Evolutionary conservation across 2,113 vertebrate species (phyloP), one percentile per base, ranked within the genome.

Genomic region (Proterorhinus semilunaris): DNA sequence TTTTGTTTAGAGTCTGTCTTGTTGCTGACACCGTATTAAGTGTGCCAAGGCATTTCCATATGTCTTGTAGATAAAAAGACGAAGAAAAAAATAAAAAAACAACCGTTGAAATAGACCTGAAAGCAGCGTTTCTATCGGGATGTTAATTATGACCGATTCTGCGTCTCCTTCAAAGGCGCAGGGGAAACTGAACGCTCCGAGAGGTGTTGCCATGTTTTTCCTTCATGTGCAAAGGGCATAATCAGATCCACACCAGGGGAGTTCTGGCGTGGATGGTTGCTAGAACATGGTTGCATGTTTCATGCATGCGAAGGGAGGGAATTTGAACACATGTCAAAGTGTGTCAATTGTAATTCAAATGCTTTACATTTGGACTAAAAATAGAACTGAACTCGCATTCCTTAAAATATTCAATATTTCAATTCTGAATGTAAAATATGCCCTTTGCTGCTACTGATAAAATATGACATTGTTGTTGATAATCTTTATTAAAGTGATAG

Each of bases 241-340:
- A 81, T 82, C 45, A 85, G 75, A 82, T 83, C 48, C 67, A 63
- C 12, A 63, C 74, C 27, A 51, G 2, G 45, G 55, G 53, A n/a
- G 48, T 2, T 51, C 51, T 58, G 63, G 46, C 12, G 57, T 65
- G 54, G 58, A 72, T 76, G 64, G 75, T 59, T 21, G 21, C 8
- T 27, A 42, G 11, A 42, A 58, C 5, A 21, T 21, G 21, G 21
- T 21, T 21, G 21, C 21, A 21, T 21, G 21, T 21, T 21, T 21
- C 52, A 27, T 21, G 57, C 57, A 44, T 45, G 44, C 12, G 59
- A 58, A 63, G 78, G 68, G 63, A 62, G 17, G 13, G 16, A 46
- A 69, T 76, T 70, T 72, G 71, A 76, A 83, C 75, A 76, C 69
- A 83, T 86, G 87, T 65, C 80, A 86, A 86, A 80, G 79, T 85